Base-by-base conservation (phyloP, 2,888 invertebrate genomes). In the Phragmatobia fuliginosa region DNA sequence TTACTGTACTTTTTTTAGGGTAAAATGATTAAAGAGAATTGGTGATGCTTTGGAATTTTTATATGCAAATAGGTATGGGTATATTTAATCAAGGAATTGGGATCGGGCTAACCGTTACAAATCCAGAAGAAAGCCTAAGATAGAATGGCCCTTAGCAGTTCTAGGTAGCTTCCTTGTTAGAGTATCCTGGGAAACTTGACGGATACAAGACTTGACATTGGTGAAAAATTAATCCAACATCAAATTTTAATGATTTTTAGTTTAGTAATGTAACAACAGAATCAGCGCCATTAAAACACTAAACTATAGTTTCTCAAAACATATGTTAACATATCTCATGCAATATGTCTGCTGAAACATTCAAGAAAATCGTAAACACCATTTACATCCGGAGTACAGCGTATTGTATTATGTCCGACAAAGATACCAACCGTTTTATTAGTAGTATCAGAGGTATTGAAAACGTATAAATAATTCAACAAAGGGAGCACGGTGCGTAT, bases 401-500 rank as follows among this genome's bases (percentile, higher is more conserved):
- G 56, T 64, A 67, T 69, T 76, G 76, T 71, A 56, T 56, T 56
- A 69, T 73, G 76, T 79, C 77, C 65, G 82, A 87, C 83, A 86
- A 67, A 87, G 86, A 86, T 83, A 83, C 85, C 82, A 84, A 85
- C 84, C 79, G 72, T 84, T 87, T 86, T 81, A 85, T 80, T 83
- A 77, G 72, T 72, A 76, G 73, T 81, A 84, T 82, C 82, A 80
- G 67, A 76, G 76, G 80, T 83, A 84, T 85, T 84, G 84, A 85
- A 85, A 85, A 77, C 78, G 75, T 81, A 88, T 87, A 87, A 88
- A 87, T 86, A 84, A 85, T 88, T 87, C 83, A 85, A 79, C 81
- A 81, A 80, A 79, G 79, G 75, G 83, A 80, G 73, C 84, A 79
- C 80, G 74, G 71, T 66, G 56, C 78, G 71, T 79, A 73, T 92